phyloP scores from a whole-genome alignment of 2,888 invertebrate species.

The Lithophane ornitopus region DNA sequence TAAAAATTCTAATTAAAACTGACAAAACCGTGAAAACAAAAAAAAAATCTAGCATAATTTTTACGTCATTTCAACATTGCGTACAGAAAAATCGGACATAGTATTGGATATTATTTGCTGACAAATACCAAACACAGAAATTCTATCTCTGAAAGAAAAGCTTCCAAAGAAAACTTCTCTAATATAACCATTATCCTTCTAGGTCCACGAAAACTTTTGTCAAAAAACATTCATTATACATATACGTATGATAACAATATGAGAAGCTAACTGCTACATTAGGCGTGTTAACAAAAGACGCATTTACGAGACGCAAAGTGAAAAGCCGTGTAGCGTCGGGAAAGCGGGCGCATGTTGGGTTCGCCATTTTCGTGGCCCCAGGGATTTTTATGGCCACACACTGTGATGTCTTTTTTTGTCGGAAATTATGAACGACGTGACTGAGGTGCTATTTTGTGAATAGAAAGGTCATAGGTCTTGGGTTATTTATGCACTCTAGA shows the following conservation, averaged over 20 bases:
- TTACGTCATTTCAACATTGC: background rate
- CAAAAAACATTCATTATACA: slow-evolving; percentile 54
- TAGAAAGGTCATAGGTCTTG: slow-evolving; percentile 46
- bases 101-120: background rate
- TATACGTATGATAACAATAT: slow-evolving; percentile 70
- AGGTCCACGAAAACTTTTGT: slow-evolving; percentile 49
- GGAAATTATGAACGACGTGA: slow-evolving; percentile 69
- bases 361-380: slow-evolving; percentile 70
- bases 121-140: slow-evolving; percentile 6
- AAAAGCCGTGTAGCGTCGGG: slow-evolving; percentile 74
- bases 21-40: too few relatives aligned
- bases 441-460: slow-evolving; percentile 50
- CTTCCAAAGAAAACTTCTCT: slow-evolving; percentile 6
- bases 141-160: slow-evolving; percentile 19
- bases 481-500: slow-evolving; percentile 16
- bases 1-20: too few relatives aligned
- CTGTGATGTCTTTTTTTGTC: slow-evolving; percentile 65
- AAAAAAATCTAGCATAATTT: too few relatives aligned
- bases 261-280: slow-evolving; percentile 80
- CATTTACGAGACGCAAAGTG: slow-evolving; percentile 85
- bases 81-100: background rate
- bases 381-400: slow-evolving; percentile 72
- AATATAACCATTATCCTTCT: slow-evolving; percentile 1
- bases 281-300: slow-evolving; percentile 86
- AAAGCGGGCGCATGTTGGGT: slow-evolving; percentile 64